phyloP scores from a whole-genome alignment of 2,888 invertebrate genomes.

The Trissonchulus latispiculum region DNA sequence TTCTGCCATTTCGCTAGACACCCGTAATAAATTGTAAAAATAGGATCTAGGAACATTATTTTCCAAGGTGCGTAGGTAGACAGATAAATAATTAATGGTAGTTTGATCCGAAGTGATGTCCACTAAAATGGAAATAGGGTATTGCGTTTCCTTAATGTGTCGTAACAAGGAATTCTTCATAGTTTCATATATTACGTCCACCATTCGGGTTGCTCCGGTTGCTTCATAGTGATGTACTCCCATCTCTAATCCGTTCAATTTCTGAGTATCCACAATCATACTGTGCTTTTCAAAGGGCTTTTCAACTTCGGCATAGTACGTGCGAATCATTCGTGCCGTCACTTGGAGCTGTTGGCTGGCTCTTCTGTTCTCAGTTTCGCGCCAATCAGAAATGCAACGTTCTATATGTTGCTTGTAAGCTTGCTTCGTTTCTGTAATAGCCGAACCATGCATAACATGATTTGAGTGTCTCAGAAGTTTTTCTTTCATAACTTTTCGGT shows the following conservation, averaged over 20 bases:
- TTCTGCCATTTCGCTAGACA: background rate
- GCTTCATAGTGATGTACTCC: background rate
- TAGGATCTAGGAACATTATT: background rate
- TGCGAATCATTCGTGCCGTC: background rate
- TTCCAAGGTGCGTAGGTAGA: constrained; percentile 1
- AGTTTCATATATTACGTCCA: background rate
- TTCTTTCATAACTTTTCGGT: background rate
- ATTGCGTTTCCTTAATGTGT: background rate
- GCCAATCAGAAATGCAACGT: background rate
- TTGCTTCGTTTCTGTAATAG: background rate
- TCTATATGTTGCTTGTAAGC: background rate
- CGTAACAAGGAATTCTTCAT: background rate
- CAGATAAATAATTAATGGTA: background rate
- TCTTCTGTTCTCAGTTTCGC: background rate
- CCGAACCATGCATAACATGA: background rate
- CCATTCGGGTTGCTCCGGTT: background rate
- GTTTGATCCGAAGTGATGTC: background rate
- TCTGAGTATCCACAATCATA: background rate
- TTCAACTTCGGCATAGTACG: background rate
- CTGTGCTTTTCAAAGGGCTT: background rate
- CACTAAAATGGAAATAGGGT: constrained; percentile 6
- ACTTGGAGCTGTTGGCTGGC: background rate
- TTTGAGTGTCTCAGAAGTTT: background rate
- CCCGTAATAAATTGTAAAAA: constrained; percentile 1
- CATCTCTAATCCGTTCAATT: background rate